Percentiles rank a stretch among this genome's conserved stretches.
phyloP scores from a whole-genome alignment of 2,797 vertebrate genomes.

The Coluber constrictor region DNA sequence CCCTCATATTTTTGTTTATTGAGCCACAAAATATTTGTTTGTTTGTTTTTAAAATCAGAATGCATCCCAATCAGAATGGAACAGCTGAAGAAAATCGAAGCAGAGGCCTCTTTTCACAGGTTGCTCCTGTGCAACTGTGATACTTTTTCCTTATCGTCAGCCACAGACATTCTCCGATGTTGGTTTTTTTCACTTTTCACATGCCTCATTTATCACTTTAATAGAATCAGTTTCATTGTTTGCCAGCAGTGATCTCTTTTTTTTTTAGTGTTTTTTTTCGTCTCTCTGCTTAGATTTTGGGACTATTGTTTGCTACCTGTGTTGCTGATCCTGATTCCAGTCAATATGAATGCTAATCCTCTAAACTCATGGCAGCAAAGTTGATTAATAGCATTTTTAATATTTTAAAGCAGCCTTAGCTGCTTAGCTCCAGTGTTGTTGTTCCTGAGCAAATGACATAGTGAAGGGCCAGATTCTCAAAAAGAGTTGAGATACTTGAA shows the following conservation, averaged over 20 bases:
- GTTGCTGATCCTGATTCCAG: neutral
- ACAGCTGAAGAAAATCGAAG: neutral
- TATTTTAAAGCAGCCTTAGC: neutral
- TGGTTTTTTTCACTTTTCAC: neutral
- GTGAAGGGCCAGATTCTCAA: neutral
- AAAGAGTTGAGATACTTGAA: neutral
- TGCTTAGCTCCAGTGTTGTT: neutral
- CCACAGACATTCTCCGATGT: neutral
- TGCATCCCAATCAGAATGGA: neutral
- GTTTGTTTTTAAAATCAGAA: neutral
- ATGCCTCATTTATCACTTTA: neutral
- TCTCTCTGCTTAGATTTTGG: neutral
- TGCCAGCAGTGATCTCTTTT: neutral
- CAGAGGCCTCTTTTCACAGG: neutral
- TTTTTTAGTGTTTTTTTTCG: too few relatives aligned
- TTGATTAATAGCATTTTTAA: neutral
- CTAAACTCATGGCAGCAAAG: neutral
- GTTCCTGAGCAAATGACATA: neutral
- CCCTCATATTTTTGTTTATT: neutral
- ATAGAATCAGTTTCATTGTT: neutral
- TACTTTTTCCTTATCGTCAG: neutral
- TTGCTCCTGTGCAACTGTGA: neutral
- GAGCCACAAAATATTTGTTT: neutral
- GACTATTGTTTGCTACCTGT: neutral
- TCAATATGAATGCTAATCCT: neutral